phyloP scores from a whole-genome alignment of 2,797 vertebrate genomes.

The Cynopterus sphinx region DNA sequence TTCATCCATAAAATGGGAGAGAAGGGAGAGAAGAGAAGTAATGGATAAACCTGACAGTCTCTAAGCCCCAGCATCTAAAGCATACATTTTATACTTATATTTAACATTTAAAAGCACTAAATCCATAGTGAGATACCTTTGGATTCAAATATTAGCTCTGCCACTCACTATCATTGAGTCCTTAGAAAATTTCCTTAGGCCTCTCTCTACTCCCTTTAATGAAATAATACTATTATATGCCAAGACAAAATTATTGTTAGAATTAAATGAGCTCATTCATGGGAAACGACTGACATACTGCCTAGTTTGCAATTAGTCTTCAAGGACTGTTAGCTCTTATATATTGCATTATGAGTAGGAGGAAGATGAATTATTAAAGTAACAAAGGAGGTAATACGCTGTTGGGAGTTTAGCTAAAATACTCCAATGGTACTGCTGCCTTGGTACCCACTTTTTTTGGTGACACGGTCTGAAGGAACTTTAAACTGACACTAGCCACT shows the following conservation, averaged over 20 bases:
- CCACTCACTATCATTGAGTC: background rate
- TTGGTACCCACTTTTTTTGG: background rate
- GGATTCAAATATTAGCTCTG: background rate
- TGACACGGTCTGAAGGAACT: background rate
- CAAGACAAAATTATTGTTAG: background rate
- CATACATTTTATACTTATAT: background rate
- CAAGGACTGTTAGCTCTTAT: background rate
- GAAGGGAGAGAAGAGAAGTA: background rate
- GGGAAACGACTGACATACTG: background rate
- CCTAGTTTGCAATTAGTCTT: background rate
- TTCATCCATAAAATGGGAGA: background rate
- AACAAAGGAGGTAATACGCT: background rate
- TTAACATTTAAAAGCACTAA: background rate
- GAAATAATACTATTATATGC: background rate
- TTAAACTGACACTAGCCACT: background rate
- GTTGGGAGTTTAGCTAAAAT: background rate
- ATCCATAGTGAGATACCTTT: background rate
- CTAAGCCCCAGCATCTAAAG: background rate
- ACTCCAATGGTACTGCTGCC: background rate
- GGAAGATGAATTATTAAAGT: background rate
- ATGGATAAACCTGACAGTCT: background rate
- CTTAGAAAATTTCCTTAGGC: background rate
- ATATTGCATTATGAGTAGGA: background rate
- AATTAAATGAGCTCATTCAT: background rate
- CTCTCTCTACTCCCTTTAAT: slow-evolving; percentile 8